A percentile compares a stretch with the other conserved stretches of the same genome.
Conservation (phyloP, 2,797 vertebrate species). For the Lithobates sylvaticus region DNA sequence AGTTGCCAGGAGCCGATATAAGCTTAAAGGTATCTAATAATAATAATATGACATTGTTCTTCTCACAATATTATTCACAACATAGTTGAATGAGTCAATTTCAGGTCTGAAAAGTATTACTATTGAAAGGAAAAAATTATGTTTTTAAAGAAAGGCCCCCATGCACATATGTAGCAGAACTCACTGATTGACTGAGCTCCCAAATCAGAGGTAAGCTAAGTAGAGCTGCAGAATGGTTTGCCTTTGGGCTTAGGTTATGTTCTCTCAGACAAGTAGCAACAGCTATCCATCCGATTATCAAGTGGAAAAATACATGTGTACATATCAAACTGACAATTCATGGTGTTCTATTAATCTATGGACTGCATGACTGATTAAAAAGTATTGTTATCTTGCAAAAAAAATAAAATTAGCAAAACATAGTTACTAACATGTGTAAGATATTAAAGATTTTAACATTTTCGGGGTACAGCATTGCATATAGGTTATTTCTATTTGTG, state of each 20-base stretch:
- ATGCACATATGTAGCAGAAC: too few relatives aligned
- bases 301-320: neutral
- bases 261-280: neutral
- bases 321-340: neutral
- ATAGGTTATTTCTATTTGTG: neutral
- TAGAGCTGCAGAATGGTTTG: neutral
- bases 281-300: neutral
- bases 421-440: neutral
- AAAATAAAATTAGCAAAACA: neutral
- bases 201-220: too few relatives aligned
- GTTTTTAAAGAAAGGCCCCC: too few relatives aligned
- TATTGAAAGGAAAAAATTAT: too few relatives aligned
- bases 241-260: conserved; percentile 4
- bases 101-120: too few relatives aligned
- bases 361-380: neutral
- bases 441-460: neutral
- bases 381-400: neutral
- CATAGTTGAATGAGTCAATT: too few relatives aligned
- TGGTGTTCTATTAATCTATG: neutral
- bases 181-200: too few relatives aligned
- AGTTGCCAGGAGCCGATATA: too few relatives aligned
- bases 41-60: too few relatives aligned
- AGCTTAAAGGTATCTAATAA: too few relatives aligned
- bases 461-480: neutral
- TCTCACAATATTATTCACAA: too few relatives aligned